These are phyloP conservation scores for Notocelia uddmanniana DNA, from an alignment of 2,888 invertebrate genomes.

Conservation along the genomic window DNA sequence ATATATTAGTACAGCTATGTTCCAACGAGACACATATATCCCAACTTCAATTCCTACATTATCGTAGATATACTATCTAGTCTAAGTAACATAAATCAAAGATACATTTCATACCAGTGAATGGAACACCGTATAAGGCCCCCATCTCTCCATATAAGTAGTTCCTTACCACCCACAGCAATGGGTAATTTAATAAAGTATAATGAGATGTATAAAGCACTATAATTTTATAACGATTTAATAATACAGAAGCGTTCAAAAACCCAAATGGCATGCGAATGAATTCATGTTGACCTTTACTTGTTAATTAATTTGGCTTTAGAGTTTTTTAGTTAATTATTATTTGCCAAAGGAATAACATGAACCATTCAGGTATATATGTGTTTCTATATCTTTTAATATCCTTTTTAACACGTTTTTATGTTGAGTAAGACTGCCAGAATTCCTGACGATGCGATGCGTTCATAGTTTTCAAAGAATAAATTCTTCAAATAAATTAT, in stretches of 20 bases:
- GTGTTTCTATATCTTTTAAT: background rate
- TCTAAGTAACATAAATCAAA: constrained; percentile 20
- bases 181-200: constrained; percentile 20
- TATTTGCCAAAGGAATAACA: background rate
- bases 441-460: background rate
- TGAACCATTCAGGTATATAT: background rate
- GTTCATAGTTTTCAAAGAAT: too few species aligned
- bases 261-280: background rate
- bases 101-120: constrained; percentile 7
- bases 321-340: background rate
- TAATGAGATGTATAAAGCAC: background rate
- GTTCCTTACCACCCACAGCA: constrained; percentile 26
- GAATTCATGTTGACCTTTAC: background rate
- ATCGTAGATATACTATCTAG: constrained; percentile 3
- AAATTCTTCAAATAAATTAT: too few species aligned
- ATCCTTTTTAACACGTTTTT: background rate
- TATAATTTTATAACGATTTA: constrained; percentile 27
- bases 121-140: constrained; percentile 14
- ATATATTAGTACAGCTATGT: background rate
- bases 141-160: constrained; percentile 15
- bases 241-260: constrained; percentile 9
- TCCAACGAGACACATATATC: background rate
- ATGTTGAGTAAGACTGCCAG: background rate
- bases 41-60: background rate
- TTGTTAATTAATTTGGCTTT: background rate